phyloP scores from a whole-genome alignment of 2,888 invertebrate species.

The Drosophila niveifrons region DNA sequence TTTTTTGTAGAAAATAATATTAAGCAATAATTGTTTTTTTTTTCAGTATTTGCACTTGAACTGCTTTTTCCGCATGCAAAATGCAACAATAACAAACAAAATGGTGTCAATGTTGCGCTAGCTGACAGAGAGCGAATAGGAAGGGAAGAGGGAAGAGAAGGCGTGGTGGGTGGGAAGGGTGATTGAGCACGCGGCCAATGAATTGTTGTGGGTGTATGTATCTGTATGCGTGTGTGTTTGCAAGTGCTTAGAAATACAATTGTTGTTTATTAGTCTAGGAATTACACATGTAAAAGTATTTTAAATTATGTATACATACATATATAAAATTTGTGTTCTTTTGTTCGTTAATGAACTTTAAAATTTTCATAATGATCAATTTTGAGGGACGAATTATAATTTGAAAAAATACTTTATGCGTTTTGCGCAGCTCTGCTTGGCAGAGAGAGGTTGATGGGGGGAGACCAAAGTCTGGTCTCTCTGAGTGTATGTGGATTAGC shows the following conservation, averaged over 20 bases:
- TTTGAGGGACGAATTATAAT: conserved; percentile 24
- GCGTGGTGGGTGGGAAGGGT: conserved; percentile 1
- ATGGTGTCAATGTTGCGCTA: conserved; percentile 68
- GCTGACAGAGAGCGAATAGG: conserved; percentile 24
- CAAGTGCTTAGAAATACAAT: conserved; percentile 65
- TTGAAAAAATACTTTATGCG: conserved; percentile 53
- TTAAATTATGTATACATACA: conserved; percentile 43
- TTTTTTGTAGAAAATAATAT: conserved; percentile 41
- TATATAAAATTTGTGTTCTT: conserved; percentile 49
- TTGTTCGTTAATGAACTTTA: conserved; percentile 53
- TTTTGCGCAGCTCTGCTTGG: conserved; percentile 52
- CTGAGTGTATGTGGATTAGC: conserved; percentile 37
- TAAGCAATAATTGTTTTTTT: conserved; percentile 46
- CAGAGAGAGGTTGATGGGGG: conserved; percentile 29
- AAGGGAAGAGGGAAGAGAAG: conserved; percentile 6
- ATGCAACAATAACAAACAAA: conserved; percentile 51
- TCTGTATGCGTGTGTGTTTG: conserved; percentile 6
- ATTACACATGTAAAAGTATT: conserved; percentile 58
- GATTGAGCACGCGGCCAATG: conserved; percentile 21
- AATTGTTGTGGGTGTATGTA: conserved; percentile 8
- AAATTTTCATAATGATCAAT: conserved; percentile 52
- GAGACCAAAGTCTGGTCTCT: conserved; percentile 21
- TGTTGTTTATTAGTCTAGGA: conserved; percentile 66
- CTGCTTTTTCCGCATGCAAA: conserved; percentile 53
- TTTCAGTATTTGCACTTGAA: conserved; percentile 59